Evolutionary conservation across 2,113 vertebrate genomes (phyloP), one percentile per base, ranked within the genome.

Genomic region (Amphiprion ocellaris): DNA sequence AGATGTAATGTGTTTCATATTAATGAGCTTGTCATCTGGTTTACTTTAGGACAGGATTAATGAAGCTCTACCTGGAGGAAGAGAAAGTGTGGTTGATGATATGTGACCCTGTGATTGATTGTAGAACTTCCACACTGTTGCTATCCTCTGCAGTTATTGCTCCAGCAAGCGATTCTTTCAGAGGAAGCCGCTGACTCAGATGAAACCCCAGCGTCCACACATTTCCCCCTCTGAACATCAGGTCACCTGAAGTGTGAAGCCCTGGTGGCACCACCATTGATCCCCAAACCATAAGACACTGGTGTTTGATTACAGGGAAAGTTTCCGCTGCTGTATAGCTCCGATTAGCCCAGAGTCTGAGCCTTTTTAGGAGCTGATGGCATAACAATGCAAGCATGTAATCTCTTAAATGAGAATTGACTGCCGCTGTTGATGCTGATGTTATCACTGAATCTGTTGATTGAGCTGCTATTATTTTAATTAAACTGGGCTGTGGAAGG

Each of bases 381-480:
- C 56, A 30, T 1, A 19, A 10, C 37, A 73, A 21, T 30, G 24
- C 37, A 7, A 28, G 26, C 33, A 21, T 46, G 70, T 87, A 74
- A 81, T 87, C 74, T 81, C 28, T 37, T 37, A 65, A 82, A 82
- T 79, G 71, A 69, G 70, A 79, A 59, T 59, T 72, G 75, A 69
- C 73, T 30, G 70, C n/a, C 16, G 15, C 76, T 72, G 68, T 66
- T 66, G 56, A 17, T 1, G 24, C 21, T 46, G 73, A 78, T 26
- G 70, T 69, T 71, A 55, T 52, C 61, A 46, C 39, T 8, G 70
- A 54, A 55, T 73, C 41, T 23, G 46, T 41, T 65, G 53, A 76
- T 10, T 26, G 58, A 63, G 70, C 83, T 61, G 49, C 69, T 69
- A 81, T 87, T 87, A 82, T 66, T 82, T 49, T 69, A 78, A 85